These are phyloP conservation scores for Plectropomus leopardus DNA, from an alignment of 2,113 vertebrate genomes.

Conservation along the genomic window DNA sequence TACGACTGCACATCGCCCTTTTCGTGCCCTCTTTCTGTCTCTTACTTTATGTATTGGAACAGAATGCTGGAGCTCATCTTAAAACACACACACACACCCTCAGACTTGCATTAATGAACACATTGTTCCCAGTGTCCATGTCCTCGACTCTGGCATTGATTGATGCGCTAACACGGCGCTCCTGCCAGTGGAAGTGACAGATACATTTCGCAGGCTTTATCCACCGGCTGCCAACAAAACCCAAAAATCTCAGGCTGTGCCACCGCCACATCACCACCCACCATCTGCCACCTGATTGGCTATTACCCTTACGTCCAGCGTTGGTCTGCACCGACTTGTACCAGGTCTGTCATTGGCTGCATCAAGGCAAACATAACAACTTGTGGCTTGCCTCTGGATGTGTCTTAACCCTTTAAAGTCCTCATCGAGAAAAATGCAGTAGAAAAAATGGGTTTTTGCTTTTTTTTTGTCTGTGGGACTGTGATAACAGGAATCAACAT, in stretches of 20 bases:
- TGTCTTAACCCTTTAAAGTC: no score
- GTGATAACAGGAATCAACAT: no score
- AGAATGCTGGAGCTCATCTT: constrained; percentile 31
- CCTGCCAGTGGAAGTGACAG: constrained; percentile 68
- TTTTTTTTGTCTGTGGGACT: no score
- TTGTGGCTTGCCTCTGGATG: constrained; percentile 15
- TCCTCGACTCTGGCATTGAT: constrained; percentile 63
- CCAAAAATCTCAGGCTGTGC: constrained; percentile 35
- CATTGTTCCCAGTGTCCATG: constrained; percentile 56
- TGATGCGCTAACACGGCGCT: constrained; percentile 58
- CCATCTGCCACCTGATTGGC: constrained; percentile 52
- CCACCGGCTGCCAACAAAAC: constrained; percentile 37
- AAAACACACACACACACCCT: constrained; percentile 20
- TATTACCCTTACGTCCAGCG: constrained; percentile 40
- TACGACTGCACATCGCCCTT: background rate
- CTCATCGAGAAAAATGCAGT: no score
- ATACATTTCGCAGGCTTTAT: constrained; percentile 58
- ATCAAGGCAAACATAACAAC: constrained; percentile 37
- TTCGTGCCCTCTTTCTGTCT: background rate
- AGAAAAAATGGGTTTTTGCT: no score
- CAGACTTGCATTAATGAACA: constrained; percentile 50
- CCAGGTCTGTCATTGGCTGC: constrained; percentile 41
- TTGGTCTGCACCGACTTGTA: constrained; percentile 2
- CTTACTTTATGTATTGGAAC: constrained; percentile 6
- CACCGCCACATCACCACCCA: constrained; percentile 35